A percentile compares a stretch with the other conserved stretches of the same genome.
phyloP scores from a whole-genome alignment of 2,797 vertebrate species.

The Alcedo atthis region DNA sequence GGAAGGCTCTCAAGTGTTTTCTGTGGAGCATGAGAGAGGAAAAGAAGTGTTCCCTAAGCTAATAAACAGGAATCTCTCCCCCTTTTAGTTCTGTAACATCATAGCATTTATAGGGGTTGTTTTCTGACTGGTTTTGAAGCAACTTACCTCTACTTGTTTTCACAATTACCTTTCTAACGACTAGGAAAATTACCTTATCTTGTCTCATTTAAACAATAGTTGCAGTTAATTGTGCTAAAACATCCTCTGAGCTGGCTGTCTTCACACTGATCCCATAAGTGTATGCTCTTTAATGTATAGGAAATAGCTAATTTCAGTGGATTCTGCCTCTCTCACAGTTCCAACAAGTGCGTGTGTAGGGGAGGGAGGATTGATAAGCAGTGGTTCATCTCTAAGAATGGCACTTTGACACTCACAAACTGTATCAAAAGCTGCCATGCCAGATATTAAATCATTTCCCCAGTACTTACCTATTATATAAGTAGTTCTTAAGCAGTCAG shows the following conservation, averaged over 20 bases:
- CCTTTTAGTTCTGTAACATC: background rate
- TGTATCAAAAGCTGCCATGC: constrained; percentile 10
- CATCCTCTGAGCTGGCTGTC: background rate
- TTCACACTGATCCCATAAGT: constrained; percentile 33
- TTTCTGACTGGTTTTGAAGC: background rate
- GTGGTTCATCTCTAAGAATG: background rate
- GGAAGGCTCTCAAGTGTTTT: background rate
- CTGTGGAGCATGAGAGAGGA: background rate
- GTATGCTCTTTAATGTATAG: background rate
- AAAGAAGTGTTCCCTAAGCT: background rate
- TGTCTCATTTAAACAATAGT: background rate
- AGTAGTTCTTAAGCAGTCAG: constrained; percentile 41
- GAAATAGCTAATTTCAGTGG: constrained; percentile 17
- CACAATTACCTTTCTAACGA: background rate
- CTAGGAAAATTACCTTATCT: background rate
- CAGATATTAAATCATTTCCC: background rate
- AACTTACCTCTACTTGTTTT: background rate
- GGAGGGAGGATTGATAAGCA: background rate
- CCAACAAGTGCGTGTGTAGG: background rate
- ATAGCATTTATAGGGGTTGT: background rate
- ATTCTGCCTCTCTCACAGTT: constrained; percentile 29
- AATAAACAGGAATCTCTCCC: background rate
- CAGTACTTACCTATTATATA: constrained; percentile 20
- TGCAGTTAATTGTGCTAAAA: constrained; percentile 27
- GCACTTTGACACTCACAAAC: background rate